Conservation (phyloP, 1,140 invertebrate species). For the Globodera rostochiensis region DNA sequence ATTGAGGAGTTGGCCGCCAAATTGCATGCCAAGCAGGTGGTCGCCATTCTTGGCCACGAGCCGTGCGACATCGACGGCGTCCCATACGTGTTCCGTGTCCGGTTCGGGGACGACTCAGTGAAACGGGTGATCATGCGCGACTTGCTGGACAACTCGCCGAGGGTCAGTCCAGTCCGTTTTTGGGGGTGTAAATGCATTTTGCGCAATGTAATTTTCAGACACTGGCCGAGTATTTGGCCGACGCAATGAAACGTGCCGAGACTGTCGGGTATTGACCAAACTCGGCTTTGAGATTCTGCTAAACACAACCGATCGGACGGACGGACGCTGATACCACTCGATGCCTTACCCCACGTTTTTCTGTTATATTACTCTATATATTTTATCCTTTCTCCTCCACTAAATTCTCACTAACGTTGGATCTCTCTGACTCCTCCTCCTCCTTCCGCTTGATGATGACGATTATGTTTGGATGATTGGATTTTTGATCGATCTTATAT, state of each 20-base stretch:
- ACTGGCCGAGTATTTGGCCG: neutral
- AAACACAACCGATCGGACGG: too few relatives aligned
- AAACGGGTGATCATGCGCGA: neutral
- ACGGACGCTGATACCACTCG: too few relatives aligned
- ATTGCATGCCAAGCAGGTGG: neutral
- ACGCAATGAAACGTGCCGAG: neutral
- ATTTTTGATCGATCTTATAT: too few relatives aligned
- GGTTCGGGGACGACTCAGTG: neutral
- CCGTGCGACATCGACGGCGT: neutral
- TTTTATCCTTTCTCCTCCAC: too few relatives aligned
- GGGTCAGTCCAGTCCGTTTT: neutral
- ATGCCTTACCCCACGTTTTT: too few relatives aligned
- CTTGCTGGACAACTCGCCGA: neutral
- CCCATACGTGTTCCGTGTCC: neutral
- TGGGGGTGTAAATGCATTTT: neutral
- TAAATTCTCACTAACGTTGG: too few relatives aligned
- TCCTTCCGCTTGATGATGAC: too few relatives aligned
- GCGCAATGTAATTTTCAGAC: neutral
- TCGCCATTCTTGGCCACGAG: neutral
- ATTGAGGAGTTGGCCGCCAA: neutral
- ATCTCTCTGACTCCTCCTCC: too few relatives aligned
- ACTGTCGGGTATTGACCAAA: neutral
- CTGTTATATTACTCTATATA: too few relatives aligned
- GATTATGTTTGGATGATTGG: too few relatives aligned
- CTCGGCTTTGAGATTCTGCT: too few relatives aligned